phyloP scores from a whole-genome alignment of 2,888 invertebrate species.

The Cataglyphis altisquamis region DNA sequence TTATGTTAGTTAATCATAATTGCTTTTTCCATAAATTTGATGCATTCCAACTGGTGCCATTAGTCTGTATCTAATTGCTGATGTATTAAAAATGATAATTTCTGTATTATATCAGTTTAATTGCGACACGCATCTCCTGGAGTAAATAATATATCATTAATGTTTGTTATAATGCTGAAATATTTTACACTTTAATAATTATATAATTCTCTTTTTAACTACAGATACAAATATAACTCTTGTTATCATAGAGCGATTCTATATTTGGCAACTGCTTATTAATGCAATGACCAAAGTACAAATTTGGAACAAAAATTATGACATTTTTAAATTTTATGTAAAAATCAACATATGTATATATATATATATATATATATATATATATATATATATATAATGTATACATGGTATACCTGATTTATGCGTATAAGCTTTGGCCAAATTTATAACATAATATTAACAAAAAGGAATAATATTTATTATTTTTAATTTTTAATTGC shows the following conservation, averaged over 20 bases:
- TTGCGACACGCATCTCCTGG: background rate
- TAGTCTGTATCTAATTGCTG: conserved; percentile 18
- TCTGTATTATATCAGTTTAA: conserved; percentile 17
- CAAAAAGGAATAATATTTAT: background rate
- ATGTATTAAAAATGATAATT: conserved; percentile 11
- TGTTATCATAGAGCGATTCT: conserved; percentile 38
- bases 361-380: conserved; percentile 15
- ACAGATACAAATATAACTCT: conserved; percentile 46
- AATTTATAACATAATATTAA: conserved; percentile 5
- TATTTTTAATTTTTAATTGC: background rate
- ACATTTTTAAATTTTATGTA: background rate
- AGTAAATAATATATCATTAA: conserved; percentile 19
- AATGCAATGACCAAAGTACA: conserved; percentile 24
- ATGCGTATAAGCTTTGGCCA: conserved; percentile 27
- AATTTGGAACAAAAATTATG: conserved; percentile 1
- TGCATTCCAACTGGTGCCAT: conserved; percentile 39
- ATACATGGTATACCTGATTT: background rate
- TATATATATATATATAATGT: conserved; percentile 22
- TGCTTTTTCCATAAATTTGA: conserved; percentile 15
- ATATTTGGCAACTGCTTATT: conserved; percentile 31
- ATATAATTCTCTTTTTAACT: conserved; percentile 19
- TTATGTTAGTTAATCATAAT: conserved; percentile 11
- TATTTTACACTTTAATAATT: conserved; percentile 14
- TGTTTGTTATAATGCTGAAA: conserved; percentile 20
- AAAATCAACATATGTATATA: conserved; percentile 24